phyloP scores from a whole-genome alignment of 2,797 vertebrate species.

The Poeciliopsis turneri region DNA sequence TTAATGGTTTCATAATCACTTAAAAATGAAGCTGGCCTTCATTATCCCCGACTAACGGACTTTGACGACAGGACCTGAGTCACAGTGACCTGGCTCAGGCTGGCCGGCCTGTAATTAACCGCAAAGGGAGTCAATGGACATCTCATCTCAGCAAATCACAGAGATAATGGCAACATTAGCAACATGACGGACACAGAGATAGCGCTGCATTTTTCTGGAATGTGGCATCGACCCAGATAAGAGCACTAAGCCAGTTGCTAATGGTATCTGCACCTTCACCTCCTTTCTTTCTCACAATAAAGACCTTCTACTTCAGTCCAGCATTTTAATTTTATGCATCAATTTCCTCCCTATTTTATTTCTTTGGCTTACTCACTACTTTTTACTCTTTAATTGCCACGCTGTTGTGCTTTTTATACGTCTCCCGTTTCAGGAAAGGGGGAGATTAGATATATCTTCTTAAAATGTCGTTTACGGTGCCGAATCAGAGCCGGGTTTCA shows the following conservation, averaged over 20 bases:
- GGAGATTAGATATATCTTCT: constrained; percentile 9
- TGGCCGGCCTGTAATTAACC: constrained; percentile 42
- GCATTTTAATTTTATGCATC: not conserved
- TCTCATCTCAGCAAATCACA: constrained; percentile 57
- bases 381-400: constrained; percentile 19
- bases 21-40: constrained; percentile 1
- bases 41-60: constrained; percentile 1
- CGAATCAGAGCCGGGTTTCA: constrained; percentile 13
- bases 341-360: constrained; percentile 7
- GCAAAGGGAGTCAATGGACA: constrained; percentile 42
- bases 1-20: not conserved
- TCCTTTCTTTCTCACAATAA: constrained; percentile 43
- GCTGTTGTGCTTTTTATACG: constrained; percentile 3
- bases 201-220: constrained; percentile 59
- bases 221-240: constrained; percentile 56
- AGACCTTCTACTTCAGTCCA: not conserved
- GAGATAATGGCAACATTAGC: constrained; percentile 64
- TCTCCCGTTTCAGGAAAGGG: constrained; percentile 25
- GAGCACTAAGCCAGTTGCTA: constrained; percentile 35
- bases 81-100: constrained; percentile 34
- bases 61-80: constrained; percentile 27
- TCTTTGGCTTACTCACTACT: constrained; percentile 30
- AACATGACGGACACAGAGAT: constrained; percentile 48
- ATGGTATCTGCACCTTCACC: constrained; percentile 41
- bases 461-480: constrained; percentile 16